These are phyloP conservation scores for Acestrorhynchus altus DNA, from an alignment of 2,797 vertebrate species.

Conservation along the genomic window DNA sequence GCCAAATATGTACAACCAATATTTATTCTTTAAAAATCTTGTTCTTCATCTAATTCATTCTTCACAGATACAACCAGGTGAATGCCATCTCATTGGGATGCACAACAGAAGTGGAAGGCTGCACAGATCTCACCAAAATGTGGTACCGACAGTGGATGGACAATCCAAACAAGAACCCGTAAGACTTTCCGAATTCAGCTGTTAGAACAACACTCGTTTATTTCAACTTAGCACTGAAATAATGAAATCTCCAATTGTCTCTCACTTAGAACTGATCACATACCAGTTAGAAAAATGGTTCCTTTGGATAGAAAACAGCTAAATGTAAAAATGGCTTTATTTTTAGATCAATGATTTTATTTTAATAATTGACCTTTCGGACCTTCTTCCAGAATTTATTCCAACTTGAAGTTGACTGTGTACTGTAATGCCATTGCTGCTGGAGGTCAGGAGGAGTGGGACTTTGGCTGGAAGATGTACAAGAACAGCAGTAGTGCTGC, in stretches of 20 bases:
- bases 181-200: slow-evolving; percentile 5
- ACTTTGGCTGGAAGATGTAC: slow-evolving; percentile 85
- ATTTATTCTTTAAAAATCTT: too few species aligned
- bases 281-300: too few species aligned
- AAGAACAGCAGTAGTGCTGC: slow-evolving; percentile 67
- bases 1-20: too few species aligned
- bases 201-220: too few species aligned
- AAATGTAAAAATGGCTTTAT: too few species aligned
- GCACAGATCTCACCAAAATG: slow-evolving; percentile 52
- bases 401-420: slow-evolving; percentile 82
- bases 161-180: not conserved
- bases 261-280: too few species aligned
- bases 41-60: not conserved
- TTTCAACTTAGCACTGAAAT: too few species aligned
- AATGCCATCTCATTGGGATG: slow-evolving; percentile 84
- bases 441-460: slow-evolving; percentile 80
- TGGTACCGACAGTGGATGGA: slow-evolving; percentile 74
- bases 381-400: slow-evolving; percentile 75
- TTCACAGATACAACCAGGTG: slow-evolving; percentile 83
- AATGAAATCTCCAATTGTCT: too few species aligned
- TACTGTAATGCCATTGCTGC: slow-evolving; percentile 87
- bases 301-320: too few species aligned
- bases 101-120: slow-evolving; percentile 69
- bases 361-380: not conserved
- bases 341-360: too few species aligned